phyloP scores from a whole-genome alignment of 2,797 vertebrate genomes.

The Enteromius argenteus region DNA sequence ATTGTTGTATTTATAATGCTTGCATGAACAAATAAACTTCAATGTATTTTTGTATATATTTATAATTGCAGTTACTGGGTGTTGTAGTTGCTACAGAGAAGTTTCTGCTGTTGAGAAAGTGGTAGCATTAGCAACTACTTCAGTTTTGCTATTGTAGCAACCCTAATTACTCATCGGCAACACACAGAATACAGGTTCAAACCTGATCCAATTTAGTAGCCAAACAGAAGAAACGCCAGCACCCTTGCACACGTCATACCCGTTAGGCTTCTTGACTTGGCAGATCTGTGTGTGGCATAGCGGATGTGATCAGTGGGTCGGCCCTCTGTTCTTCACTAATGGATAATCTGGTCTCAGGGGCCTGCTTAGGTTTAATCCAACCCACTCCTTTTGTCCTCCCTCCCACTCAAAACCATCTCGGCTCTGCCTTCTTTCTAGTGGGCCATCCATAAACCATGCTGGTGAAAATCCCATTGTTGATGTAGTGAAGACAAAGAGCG shows the following conservation, averaged over 20 bases:
- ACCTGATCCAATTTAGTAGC: constrained; percentile 16
- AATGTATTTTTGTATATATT: background rate
- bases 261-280: constrained; percentile 13
- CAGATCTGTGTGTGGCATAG: constrained; percentile 2
- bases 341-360: constrained; percentile 22
- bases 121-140: background rate
- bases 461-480: constrained; percentile 25
- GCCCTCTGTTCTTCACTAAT: constrained; percentile 17
- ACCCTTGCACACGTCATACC: background rate
- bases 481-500: constrained; percentile 26
- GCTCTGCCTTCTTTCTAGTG: background rate
- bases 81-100: background rate
- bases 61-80: background rate
- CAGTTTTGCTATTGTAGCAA: background rate
- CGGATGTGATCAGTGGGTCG: background rate
- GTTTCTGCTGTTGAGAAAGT: background rate
- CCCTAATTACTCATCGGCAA: constrained; percentile 18
- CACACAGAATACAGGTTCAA: constrained; percentile 2
- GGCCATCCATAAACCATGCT: constrained; percentile 19
- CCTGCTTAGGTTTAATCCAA: constrained; percentile 34
- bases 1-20: background rate
- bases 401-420: constrained; percentile 9
- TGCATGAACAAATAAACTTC: background rate
- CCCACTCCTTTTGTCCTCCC: background rate
- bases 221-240: background rate